Conservation (phyloP, 2,797 vertebrate genomes). For the Pteronotus mesoamericanus region DNA sequence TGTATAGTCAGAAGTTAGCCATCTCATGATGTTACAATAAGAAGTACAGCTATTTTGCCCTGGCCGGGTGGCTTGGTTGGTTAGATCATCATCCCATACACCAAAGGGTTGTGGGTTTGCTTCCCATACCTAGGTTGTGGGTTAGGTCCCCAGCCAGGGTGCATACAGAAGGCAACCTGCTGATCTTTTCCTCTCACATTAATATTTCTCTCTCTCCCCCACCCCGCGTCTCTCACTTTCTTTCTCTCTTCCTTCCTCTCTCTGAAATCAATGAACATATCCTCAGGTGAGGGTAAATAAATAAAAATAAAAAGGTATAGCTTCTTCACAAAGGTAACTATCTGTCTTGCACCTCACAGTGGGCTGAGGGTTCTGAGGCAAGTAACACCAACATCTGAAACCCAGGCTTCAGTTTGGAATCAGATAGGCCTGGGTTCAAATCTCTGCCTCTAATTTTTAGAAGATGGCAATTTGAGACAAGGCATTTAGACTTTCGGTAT, state of each 20-base stretch:
- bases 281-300: too few species aligned
- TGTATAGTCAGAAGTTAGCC: background rate
- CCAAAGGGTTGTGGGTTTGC: background rate
- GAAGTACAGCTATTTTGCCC: background rate
- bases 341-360: background rate
- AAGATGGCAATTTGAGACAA: background rate
- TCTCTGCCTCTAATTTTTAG: background rate
- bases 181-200: background rate
- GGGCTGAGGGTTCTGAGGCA: background rate
- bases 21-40: background rate
- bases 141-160: background rate
- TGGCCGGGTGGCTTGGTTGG: too few species aligned
- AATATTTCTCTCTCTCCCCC: background rate
- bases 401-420: background rate
- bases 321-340: background rate
- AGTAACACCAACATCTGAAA: background rate
- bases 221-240: too few species aligned
- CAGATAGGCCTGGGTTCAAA: background rate
- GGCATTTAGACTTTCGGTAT: background rate
- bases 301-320: too few species aligned
- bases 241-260: background rate
- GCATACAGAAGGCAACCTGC: background rate
- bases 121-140: too few species aligned
- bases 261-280: too few species aligned
- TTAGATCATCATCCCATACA: background rate